A percentile compares a stretch with the other conserved stretches of the same genome.
Evolutionary conservation across 2,113 vertebrate species (phyloP).

Genomic region (Bufo gargarizans): DNA sequence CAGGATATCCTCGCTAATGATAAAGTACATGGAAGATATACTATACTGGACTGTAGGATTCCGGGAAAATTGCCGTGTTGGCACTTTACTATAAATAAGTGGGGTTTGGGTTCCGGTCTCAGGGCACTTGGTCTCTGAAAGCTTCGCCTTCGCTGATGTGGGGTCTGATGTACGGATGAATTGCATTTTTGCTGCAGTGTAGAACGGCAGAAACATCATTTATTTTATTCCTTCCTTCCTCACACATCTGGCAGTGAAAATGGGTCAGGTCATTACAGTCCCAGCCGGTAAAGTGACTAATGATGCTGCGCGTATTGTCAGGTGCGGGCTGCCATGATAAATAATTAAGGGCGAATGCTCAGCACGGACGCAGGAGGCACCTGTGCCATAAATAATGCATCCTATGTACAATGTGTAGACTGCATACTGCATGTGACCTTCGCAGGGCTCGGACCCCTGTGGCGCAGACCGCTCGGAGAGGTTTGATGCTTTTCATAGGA

Average conservation of each 20-base stretch:
- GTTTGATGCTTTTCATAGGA: not conserved
- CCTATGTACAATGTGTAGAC: not conserved
- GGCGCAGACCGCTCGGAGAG: not conserved
- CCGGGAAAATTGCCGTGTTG: too few species aligned
- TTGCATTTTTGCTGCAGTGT: too few species aligned
- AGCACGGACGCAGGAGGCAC: not conserved
- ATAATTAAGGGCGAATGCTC: not conserved
- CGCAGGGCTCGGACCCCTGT: not conserved
- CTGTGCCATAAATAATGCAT: conserved; percentile 43
- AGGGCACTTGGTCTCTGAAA: too few species aligned
- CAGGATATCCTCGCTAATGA: too few species aligned
- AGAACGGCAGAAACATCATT: too few species aligned
- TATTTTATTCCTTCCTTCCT: too few species aligned
- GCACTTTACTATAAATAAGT: too few species aligned
- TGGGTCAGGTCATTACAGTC: conserved; percentile 14
- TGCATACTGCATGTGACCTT: not conserved
- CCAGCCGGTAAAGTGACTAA: not conserved
- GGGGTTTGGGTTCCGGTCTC: too few species aligned
- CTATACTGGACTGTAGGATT: too few species aligned
- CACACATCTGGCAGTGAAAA: not conserved
- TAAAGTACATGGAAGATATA: too few species aligned
- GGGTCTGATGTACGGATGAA: too few species aligned
- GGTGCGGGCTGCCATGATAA: not conserved
- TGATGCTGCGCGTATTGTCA: not conserved
- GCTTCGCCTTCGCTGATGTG: too few species aligned